Percentiles rank a stretch among this genome's conserved stretches.
Conservation (phyloP, 2,888 invertebrate species). For the Tetanocera ferruginea region DNA sequence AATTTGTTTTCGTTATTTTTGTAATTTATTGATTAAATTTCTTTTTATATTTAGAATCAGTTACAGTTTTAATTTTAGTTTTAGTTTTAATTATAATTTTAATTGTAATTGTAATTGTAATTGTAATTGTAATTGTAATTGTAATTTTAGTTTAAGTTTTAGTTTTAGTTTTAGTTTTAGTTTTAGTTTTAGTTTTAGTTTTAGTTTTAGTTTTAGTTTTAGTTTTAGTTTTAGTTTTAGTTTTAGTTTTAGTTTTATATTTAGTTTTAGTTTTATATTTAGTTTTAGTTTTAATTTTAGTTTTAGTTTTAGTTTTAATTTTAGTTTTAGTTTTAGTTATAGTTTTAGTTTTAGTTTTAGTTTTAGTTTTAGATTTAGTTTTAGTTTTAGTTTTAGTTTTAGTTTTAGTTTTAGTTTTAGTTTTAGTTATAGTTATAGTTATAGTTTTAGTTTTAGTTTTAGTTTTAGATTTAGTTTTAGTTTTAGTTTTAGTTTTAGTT, state of each 20-base stretch:
- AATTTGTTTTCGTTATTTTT: neutral
- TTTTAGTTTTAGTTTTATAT: neutral
- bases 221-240: neutral
- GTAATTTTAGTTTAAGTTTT: neutral
- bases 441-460: neutral
- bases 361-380: neutral
- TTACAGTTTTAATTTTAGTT: neutral
- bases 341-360: neutral
- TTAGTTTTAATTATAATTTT: neutral
- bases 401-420: too few relatives aligned
- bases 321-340: neutral
- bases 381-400: neutral
- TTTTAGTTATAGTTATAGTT: too few relatives aligned
- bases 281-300: neutral
- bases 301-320: neutral
- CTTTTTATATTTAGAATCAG: neutral
- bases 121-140: too few relatives aligned
- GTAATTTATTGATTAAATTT: neutral
- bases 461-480: too few relatives aligned
- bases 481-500: too few relatives aligned
- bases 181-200: neutral
- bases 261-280: neutral
- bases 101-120: too few relatives aligned
- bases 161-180: neutral
- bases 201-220: neutral